These are phyloP conservation scores for Acipenser transmontanus DNA, from an alignment of 2,797 vertebrate species.

Conservation along the genomic window DNA sequence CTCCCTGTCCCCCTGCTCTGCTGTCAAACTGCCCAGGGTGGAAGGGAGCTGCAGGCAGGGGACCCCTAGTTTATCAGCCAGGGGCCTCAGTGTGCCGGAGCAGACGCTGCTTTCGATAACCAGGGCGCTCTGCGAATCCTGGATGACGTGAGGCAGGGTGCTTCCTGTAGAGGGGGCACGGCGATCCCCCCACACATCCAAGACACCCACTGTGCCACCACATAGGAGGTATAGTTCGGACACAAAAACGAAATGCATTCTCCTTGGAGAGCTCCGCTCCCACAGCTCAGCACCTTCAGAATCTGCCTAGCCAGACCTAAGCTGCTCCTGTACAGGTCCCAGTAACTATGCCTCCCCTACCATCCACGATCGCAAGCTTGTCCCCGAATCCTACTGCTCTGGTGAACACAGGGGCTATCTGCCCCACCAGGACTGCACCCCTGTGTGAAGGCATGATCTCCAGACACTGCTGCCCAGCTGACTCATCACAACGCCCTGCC, in stretches of 20 bases:
- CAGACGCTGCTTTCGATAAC: constrained; percentile 62
- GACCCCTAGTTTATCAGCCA: constrained; percentile 65
- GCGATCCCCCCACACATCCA: constrained; percentile 87
- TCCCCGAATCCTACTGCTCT: constrained; percentile 67
- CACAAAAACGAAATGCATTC: constrained; percentile 82
- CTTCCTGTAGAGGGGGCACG: constrained; percentile 77
- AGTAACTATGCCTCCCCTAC: constrained; percentile 73
- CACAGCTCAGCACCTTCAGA: constrained; percentile 40
- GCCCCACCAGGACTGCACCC: constrained; percentile 12
- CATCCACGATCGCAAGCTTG: constrained; percentile 72
- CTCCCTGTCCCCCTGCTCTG: constrained; percentile 8
- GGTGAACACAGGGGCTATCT: constrained; percentile 62
- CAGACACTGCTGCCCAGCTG: constrained; percentile 23
- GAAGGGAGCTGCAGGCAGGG: constrained; percentile 57
- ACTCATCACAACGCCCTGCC: constrained; percentile 15
- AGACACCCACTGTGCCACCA: constrained; percentile 85
- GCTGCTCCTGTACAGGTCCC: constrained; percentile 70
- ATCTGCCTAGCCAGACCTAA: constrained; percentile 63
- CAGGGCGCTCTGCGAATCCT: constrained; percentile 77
- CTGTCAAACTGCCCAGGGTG: constrained; percentile 21
- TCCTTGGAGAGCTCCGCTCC: constrained; percentile 57
- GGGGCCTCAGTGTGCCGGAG: constrained; percentile 49
- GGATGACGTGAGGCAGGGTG: constrained; percentile 72
- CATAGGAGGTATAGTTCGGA: constrained; percentile 81
- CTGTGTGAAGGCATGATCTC: constrained; percentile 28